Base-by-base conservation (phyloP, 2,113 vertebrate species). In the Glaucidium brasilianum region DNA sequence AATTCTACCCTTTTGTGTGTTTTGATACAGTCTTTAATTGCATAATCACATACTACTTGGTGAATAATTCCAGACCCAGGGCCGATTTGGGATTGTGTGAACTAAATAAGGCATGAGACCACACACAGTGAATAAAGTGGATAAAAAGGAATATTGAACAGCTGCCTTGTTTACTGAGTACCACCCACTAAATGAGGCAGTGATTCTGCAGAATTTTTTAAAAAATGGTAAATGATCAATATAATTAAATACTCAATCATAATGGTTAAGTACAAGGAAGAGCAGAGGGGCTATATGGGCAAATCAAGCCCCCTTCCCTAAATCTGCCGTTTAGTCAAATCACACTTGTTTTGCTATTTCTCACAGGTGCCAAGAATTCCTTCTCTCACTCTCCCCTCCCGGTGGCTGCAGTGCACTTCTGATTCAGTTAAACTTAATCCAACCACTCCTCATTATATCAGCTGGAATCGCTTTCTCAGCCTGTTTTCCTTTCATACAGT, bases 81-180 rank as follows among this genome's bases (percentile, higher is more conserved):
- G 89, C 71, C 26, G 74, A 95, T 95, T 94, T 94, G 84, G 91
- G 84, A 92, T 92, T 96, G 73, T 96, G 80, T 88, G 93, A 92
- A 97, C 69, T 92, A 97, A 96, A 96, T 97, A 97, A 96, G 81
- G 81, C 94, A 94, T 96, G 84, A 95, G 95, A 92, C 96, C 94
- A 97, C 97, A 97, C 96, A 97, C 89, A 92, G 74, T 95, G 96
- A 97, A 96, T 95, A 88, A 97, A 94, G 74, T 85, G 91, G 76
- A 94, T 97, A 91, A 92, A 96, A 97, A 95, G 41, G 91, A 97
- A 96, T 96, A 97, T 94, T 95, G 96, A 97, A 82, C 89, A 95
- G 84, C 94, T 96, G 94, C 93, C 92, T 94, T 91, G 87, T 97
- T 97, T 95, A 88, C 89, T 66, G 69, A 90, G 80, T 66, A 88